Evolutionary conservation across 1,140 invertebrate genomes (phyloP).

Genomic region (Oncopeltus fasciatus): DNA sequence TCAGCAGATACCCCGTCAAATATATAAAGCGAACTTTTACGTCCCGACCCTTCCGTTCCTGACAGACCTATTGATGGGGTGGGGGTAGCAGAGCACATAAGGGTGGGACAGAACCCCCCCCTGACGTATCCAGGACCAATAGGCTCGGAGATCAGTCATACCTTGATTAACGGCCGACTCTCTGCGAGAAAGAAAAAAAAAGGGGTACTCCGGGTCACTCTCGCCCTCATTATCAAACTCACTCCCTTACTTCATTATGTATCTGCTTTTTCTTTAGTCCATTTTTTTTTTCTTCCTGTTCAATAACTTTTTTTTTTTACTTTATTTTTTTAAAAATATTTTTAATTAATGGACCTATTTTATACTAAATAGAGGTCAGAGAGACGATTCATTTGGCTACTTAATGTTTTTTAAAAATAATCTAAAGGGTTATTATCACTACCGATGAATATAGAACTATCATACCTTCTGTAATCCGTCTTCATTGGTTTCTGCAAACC

Average conservation of each 20-base stretch:
- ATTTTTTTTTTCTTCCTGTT: neutral
- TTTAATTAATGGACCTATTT: constrained; percentile 6
- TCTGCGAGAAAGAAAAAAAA: neutral
- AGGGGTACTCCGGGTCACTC: neutral
- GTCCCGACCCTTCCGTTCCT: too few species aligned
- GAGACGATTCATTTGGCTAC: neutral
- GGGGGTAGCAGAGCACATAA: too few species aligned
- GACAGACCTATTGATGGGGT: too few species aligned
- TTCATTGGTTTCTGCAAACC: too few species aligned
- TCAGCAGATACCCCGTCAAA: too few species aligned
- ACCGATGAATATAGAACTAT: too few species aligned
- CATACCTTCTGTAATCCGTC: too few species aligned
- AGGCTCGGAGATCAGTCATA: neutral
- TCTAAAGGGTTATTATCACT: too few species aligned
- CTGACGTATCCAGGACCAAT: neutral
- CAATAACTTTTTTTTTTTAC: neutral
- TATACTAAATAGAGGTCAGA: neutral
- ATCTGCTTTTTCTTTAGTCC: neutral
- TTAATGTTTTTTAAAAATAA: neutral
- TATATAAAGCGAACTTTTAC: too few species aligned
- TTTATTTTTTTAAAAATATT: neutral
- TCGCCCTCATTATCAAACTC: constrained; percentile 4
- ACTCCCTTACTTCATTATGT: constrained; percentile 1
- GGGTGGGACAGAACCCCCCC: too few species aligned
- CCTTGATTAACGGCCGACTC: neutral